Evolutionary conservation across 2,797 vertebrate genomes (phyloP).

Genomic region (Sciaenops ocellatus): DNA sequence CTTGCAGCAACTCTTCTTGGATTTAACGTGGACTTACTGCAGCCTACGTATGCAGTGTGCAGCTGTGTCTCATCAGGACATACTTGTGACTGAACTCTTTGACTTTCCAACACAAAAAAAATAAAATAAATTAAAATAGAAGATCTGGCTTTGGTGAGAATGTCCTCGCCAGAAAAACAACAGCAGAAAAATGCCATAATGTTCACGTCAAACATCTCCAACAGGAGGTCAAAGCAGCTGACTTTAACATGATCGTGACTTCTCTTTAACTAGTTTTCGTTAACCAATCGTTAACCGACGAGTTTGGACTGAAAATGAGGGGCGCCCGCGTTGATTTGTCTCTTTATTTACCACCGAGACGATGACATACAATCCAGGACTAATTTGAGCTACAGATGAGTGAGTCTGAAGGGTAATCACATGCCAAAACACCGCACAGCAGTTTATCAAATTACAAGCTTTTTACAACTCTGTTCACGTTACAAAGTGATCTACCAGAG

Average conservation of each 20-base stretch:
- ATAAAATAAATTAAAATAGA: neutral
- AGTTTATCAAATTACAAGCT: no score
- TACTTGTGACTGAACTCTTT: neutral
- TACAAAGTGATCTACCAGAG: neutral
- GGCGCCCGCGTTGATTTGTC: neutral
- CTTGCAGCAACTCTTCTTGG: no score
- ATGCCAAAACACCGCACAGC: neutral
- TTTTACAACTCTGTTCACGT: neutral
- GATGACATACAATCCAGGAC: neutral
- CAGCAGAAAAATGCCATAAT: neutral
- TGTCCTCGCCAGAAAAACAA: neutral
- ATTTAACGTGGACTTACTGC: neutral
- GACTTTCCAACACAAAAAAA: neutral
- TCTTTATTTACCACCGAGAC: neutral
- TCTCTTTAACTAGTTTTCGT: neutral
- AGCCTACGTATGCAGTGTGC: neutral
- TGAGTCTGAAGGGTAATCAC: neutral
- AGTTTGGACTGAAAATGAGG: neutral
- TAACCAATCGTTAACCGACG: neutral
- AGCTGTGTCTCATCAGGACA: neutral
- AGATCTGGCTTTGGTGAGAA: neutral
- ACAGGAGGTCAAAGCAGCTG: neutral
- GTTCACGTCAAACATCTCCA: neutral
- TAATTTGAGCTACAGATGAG: neutral
- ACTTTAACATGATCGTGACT: neutral